These are phyloP conservation scores for Sesamia inferens DNA, from an alignment of 2,888 invertebrate species.

Conservation along the genomic window DNA sequence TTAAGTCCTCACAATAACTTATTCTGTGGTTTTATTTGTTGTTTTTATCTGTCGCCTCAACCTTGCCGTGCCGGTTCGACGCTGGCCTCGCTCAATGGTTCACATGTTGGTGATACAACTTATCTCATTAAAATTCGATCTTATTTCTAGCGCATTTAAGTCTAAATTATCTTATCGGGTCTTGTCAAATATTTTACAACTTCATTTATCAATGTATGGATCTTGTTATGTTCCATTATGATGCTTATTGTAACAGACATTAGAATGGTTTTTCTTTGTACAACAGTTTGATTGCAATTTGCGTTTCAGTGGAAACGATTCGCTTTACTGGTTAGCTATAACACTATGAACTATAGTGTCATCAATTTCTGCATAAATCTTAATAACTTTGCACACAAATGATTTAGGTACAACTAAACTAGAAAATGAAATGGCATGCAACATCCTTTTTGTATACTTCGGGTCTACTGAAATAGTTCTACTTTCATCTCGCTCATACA, in stretches of 20 bases:
- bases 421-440: background rate
- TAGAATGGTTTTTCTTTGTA: slow-evolving; percentile 40
- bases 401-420: background rate
- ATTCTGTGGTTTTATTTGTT: slow-evolving; percentile 70
- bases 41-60: slow-evolving; percentile 81
- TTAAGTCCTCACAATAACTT: slow-evolving; percentile 65
- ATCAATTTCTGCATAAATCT: slow-evolving; percentile 14
- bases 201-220: slow-evolving; percentile 55
- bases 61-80: slow-evolving; percentile 77
- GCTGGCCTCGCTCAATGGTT: slow-evolving; percentile 77
- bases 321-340: slow-evolving; percentile 38
- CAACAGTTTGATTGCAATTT: slow-evolving; percentile 14
- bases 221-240: slow-evolving; percentile 35
- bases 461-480: background rate
- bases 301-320: slow-evolving; percentile 39
- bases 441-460: background rate
- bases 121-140: slow-evolving; percentile 51
- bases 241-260: slow-evolving; percentile 17
- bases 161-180: slow-evolving; percentile 48
- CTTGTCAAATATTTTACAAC: slow-evolving; percentile 42
- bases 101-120: slow-evolving; percentile 67
- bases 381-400: slow-evolving; percentile 10
- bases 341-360: slow-evolving; percentile 16
- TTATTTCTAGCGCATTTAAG: slow-evolving; percentile 55
- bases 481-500: background rate